Evolutionary conservation across 64 coral and sea anemone genomes (phyloP).

Genomic region (Montipora efflorescens): DNA sequence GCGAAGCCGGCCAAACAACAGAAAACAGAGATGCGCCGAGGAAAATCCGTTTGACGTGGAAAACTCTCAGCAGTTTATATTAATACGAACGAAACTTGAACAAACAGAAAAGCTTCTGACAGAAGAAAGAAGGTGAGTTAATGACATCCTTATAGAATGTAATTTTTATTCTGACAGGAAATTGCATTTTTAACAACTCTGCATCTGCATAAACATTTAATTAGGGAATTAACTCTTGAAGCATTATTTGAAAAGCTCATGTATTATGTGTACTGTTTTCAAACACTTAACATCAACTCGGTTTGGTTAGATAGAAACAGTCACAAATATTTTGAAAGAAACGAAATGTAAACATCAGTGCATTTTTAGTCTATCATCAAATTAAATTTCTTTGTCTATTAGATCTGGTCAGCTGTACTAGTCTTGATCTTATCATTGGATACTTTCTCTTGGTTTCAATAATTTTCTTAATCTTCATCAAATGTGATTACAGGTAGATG

Average conservation of each 20-base stretch:
- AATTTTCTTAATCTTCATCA: too few species aligned
- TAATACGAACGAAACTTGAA: slow-evolving; percentile 81
- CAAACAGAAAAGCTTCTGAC: slow-evolving; percentile 82
- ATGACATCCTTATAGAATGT: neutral
- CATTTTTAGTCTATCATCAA: neutral
- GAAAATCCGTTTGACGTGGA: slow-evolving; percentile 65
- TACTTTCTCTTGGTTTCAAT: too few species aligned
- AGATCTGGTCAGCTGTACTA: too few species aligned
- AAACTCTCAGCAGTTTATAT: slow-evolving; percentile 65
- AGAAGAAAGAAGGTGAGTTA: slow-evolving; percentile 86
- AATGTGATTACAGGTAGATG: too few species aligned
- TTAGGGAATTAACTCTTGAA: neutral
- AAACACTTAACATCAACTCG: neutral
- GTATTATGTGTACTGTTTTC: neutral
- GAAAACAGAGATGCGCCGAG: slow-evolving; percentile 66
- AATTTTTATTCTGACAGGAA: neutral
- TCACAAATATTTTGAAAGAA: neutral
- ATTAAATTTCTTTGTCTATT: too few species aligned
- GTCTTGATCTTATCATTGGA: too few species aligned
- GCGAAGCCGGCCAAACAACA: slow-evolving; percentile 12
- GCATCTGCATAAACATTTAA: neutral
- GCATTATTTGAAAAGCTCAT: neutral
- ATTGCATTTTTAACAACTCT: neutral
- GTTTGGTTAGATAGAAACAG: neutral
- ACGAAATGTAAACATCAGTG: neutral